Percentiles rank a stretch among this genome's conserved stretches.
Conservation (phyloP, 2,797 vertebrate genomes). For the Craterocephalus amniculus region DNA sequence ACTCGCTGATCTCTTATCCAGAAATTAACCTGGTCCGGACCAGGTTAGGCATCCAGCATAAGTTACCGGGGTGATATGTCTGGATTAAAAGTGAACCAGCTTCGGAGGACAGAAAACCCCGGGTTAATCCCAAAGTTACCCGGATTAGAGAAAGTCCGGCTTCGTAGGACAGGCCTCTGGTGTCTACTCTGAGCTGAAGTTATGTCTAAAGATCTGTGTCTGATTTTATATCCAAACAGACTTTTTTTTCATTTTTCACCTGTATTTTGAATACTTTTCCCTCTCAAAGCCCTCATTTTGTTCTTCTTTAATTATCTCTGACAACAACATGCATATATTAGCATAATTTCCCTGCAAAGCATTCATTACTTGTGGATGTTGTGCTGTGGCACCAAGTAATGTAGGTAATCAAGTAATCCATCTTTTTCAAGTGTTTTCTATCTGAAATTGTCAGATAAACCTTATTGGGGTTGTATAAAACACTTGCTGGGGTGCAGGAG, state of each 20-base stretch:
- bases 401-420: slow-evolving; percentile 22
- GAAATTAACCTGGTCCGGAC: no score
- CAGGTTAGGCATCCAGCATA: no score
- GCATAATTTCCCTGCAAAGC: slow-evolving; percentile 37
- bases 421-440: slow-evolving; percentile 24
- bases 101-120: no score
- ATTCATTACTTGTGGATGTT: slow-evolving; percentile 16
- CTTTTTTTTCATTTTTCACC: slow-evolving; percentile 15
- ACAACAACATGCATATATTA: slow-evolving; percentile 45
- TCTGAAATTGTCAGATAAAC: slow-evolving; percentile 6
- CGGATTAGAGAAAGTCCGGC: no score
- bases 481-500: no score
- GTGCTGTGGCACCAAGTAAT: slow-evolving; percentile 5
- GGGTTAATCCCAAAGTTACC: no score
- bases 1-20: no score
- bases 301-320: slow-evolving; percentile 33
- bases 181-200: not conserved
- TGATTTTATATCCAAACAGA: slow-evolving; percentile 3
- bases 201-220: not conserved
- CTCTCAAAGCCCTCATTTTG: slow-evolving; percentile 33
- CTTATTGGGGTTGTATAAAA: not conserved
- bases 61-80: no score
- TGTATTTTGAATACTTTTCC: slow-evolving; percentile 5
- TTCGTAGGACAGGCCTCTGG: no score
- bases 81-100: no score